Evolutionary conservation across 2,113 vertebrate species (phyloP), one percentile per base, ranked within the genome.

Genomic region (Phaethornis superciliosus): DNA sequence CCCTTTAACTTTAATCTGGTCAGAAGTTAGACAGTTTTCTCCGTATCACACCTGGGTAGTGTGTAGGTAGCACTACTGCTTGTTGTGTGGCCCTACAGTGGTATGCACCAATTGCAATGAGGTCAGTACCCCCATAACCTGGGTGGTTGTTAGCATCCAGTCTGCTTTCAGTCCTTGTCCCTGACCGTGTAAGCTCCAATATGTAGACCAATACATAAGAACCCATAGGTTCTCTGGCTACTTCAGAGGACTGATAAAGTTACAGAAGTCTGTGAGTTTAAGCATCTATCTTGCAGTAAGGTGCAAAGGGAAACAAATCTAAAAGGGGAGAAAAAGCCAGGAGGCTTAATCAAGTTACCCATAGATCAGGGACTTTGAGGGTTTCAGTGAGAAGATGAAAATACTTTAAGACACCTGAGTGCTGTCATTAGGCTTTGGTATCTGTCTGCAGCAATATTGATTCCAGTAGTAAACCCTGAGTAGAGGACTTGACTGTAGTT

Each of bases 41-140:
- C 15, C 33, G 0, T 14, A 2, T 47, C 4, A 0, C 1, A 3
- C 10, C 52, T 33, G 55, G 11, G 1, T 47, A 33, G 26, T n/a
- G 9, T 3, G 20, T 20, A 51, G 27, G 6, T 46, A 4, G 4
- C 19, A 1, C 33, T 67, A 2, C 37, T 63, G 27, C 33, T 69
- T 56, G 7, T 37, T 68, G 86, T 60, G 22, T 24, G 60, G 59
- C 37, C 12, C 12, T 37, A 20, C 27, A 17, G 30, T 8, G 20
- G 27, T 18, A 8, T 7, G 7, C 12, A 21, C 11, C 32, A 20
- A 4, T 59, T 44, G 19, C 47, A 27, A 1, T 54, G 56, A 12
- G 35, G 46, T 4, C 4, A 0, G 21, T 54, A 13, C 9, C 23
- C 22, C 21, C 9, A 13, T 68, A 68, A 32, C 37, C 7, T 0